phyloP scores from a whole-genome alignment of 2,797 vertebrate genomes.

The Craterocephalus amniculus region DNA sequence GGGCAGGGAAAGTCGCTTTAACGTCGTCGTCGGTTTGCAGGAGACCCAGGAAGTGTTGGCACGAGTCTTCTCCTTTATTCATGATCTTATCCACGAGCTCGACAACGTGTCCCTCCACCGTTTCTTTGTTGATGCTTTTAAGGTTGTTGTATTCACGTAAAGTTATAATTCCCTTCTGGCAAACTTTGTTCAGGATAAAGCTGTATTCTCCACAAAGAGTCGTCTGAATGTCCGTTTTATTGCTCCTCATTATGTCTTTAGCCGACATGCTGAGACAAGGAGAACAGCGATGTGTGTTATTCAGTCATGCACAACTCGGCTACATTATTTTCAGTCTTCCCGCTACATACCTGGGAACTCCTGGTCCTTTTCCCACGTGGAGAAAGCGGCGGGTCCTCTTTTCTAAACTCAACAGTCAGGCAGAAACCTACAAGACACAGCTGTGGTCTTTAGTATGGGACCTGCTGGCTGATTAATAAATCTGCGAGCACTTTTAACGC shows the following conservation, averaged over 20 bases:
- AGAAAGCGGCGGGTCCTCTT: not conserved
- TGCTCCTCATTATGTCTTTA: constrained; percentile 23
- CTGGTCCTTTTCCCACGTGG: not conserved
- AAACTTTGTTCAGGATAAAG: constrained; percentile 58
- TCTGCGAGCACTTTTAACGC: too few relatives aligned
- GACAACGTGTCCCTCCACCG: constrained; percentile 33
- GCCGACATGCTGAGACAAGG: constrained; percentile 54
- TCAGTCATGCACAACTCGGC: not conserved
- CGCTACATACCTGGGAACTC: not conserved
- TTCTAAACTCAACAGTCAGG: not conserved
- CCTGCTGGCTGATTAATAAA: too few relatives aligned
- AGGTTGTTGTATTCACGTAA: constrained; percentile 65
- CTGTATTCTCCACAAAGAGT: constrained; percentile 44
- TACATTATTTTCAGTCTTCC: not conserved
- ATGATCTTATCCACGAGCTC: constrained; percentile 75
- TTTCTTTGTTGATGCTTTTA: constrained; percentile 18
- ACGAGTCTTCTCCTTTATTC: constrained; percentile 62
- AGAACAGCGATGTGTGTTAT: not conserved
- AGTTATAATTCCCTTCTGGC: constrained; percentile 48
- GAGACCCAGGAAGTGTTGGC: constrained; percentile 53
- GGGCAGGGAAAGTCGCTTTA: constrained; percentile 24
- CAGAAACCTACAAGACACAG: not conserved
- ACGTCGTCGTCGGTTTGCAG: constrained; percentile 57
- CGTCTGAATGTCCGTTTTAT: constrained; percentile 40
- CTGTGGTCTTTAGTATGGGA: too few relatives aligned